These are phyloP conservation scores for Agapornis canus DNA, from an alignment of 2,797 vertebrate species.

Conservation along the genomic window DNA sequence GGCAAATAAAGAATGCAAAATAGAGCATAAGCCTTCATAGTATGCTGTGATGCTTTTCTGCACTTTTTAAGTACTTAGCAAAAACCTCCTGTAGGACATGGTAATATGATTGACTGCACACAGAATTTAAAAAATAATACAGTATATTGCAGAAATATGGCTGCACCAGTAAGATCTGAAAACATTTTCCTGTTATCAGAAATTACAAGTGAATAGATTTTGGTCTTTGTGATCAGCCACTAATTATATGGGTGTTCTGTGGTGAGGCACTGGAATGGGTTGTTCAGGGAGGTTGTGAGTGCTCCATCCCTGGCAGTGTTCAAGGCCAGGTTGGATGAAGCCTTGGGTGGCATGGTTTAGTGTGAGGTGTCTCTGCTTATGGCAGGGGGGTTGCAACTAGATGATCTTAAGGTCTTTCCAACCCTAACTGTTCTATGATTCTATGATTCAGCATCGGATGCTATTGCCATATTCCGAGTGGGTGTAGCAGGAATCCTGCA, in stretches of 20 bases:
- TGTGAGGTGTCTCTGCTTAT: too few species aligned
- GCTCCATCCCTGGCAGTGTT: too few species aligned
- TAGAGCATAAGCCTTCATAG: slow-evolving; percentile 9
- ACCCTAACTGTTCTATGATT: too few species aligned
- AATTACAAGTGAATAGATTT: background rate
- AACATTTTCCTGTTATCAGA: background rate
- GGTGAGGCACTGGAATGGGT: too few species aligned
- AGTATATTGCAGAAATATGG: background rate
- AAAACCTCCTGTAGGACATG: background rate
- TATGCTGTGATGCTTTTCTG: background rate
- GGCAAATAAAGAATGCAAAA: slow-evolving; percentile 53
- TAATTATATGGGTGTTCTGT: slow-evolving; percentile 20
- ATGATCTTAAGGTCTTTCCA: too few species aligned
- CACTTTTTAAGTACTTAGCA: background rate
- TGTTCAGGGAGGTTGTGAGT: too few species aligned
- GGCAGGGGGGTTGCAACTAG: too few species aligned
- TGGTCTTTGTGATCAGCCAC: background rate
- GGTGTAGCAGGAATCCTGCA: background rate
- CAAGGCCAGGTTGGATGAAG: too few species aligned
- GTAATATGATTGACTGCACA: background rate
- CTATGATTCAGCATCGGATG: background rate
- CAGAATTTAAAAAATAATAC: background rate
- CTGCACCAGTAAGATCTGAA: background rate
- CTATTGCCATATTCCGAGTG: background rate
- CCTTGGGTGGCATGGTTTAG: too few species aligned